Evolutionary conservation across 2,888 invertebrate genomes (phyloP), one percentile per base, ranked within the genome.

Genomic region (Malthinus flaveolus): DNA sequence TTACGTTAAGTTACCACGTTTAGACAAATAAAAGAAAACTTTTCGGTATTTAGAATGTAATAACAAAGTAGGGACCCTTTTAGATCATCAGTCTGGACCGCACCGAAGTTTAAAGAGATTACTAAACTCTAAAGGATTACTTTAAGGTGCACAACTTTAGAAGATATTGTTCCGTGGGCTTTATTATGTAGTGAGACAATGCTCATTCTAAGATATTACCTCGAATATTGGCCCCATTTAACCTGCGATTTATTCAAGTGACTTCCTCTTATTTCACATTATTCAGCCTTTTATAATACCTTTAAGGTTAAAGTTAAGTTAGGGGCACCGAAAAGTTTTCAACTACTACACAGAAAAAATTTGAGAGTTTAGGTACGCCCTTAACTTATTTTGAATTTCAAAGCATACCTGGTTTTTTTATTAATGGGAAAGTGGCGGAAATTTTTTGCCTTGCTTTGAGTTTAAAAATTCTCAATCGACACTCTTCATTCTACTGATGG

Each of bases 191-290:
- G 56, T 51, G 59, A 66, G 61, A 63, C 65, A 64, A 67, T 64
- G 69, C 66, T 66, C 66, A 67, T 67, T 62, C 65, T 61, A 63
- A 64, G 66, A 68, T 68, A 69, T 69, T 68, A 67, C 68, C 65
- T 65, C 62, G 66, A 67, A 69, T 66, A 67, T 69, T 67, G 68
- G 69, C 58, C 39, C 64, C 69, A 68, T 69, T 69, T 69, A 69
- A 67, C 66, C 64, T 62, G 61, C 65, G 69, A 69, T 69, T 69
- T 68, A 69, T 69, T 66, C 63, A 60, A 65, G 66, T 68, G 60
- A 64, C 59, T 62, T 61, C 62, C 59, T 59, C 51, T 56, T 45
- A 39, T 31, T 33, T 11, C 51, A 55, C 50, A 34, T 54, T 57
- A 57, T 49, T 36, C 36, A 13, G 49, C 58, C 52, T 35, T 34